Percentiles rank a stretch among this genome's conserved stretches.
Evolutionary conservation across 2,797 vertebrate genomes (phyloP).

Genomic region (Cuniculus paca): DNA sequence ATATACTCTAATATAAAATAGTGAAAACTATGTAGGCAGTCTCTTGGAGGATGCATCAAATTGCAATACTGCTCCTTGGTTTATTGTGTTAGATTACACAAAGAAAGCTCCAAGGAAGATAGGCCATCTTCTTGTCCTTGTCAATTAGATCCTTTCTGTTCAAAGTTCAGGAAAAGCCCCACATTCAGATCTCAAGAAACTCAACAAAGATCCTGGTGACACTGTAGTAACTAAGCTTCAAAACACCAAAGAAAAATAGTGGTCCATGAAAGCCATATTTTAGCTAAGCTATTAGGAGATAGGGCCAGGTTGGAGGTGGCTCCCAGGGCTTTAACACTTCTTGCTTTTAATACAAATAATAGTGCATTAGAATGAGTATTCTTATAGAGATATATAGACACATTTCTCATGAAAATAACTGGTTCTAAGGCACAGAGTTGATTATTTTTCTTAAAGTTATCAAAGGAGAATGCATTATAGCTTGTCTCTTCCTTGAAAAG

Average conservation of each 20-base stretch:
- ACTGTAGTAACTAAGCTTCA: background rate
- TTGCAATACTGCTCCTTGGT: background rate
- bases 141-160: conserved; percentile 16
- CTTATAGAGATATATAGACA: background rate
- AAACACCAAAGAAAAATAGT: background rate
- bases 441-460: conserved; percentile 45
- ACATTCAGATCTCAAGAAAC: background rate
- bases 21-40: background rate
- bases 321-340: background rate
- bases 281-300: too few relatives aligned
- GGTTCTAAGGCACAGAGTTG: background rate
- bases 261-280: background rate
- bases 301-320: too few relatives aligned
- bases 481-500: conserved; percentile 27
- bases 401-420: background rate
- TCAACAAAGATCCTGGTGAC: conserved; percentile 8
- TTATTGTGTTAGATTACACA: background rate
- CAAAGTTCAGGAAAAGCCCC: background rate
- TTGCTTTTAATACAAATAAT: background rate
- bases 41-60: background rate
- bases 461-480: background rate
- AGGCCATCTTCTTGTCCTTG: background rate
- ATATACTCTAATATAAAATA: background rate
- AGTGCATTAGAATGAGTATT: background rate
- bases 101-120: background rate